Percentiles rank a stretch among this genome's conserved stretches.
Conservation (phyloP, 2,797 vertebrate genomes). For the Spea hammondii region DNA sequence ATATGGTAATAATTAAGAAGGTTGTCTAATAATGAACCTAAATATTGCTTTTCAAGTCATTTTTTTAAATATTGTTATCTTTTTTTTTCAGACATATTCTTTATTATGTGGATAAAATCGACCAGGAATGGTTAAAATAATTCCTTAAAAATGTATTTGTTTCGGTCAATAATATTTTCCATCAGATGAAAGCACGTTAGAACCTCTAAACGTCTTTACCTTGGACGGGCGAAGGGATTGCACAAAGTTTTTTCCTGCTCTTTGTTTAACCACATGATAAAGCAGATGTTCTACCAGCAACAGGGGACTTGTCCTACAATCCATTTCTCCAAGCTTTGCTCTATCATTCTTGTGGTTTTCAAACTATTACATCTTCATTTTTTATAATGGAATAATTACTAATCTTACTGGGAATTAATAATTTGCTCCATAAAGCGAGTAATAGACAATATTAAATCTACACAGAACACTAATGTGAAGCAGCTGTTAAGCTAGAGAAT, state of each 20-base stretch:
- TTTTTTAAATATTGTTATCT: too few relatives aligned
- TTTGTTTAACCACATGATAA: slow-evolving; percentile 65
- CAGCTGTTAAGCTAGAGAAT: slow-evolving; percentile 33
- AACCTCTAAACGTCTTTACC: slow-evolving; percentile 14
- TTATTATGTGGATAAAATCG: too few relatives aligned
- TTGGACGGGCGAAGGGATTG: slow-evolving; percentile 9
- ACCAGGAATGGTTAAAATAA: neutral
- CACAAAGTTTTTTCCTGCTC: slow-evolving; percentile 14
- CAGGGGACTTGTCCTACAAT: slow-evolving; percentile 56
- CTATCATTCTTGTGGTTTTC: slow-evolving; percentile 66
- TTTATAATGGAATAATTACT: slow-evolving; percentile 72
- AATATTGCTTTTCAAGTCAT: too few relatives aligned
- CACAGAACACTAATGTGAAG: slow-evolving; percentile 31
- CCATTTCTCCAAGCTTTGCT: slow-evolving; percentile 61
- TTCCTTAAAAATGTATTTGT: neutral
- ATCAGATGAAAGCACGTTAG: neutral
- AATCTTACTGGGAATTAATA: slow-evolving; percentile 66
- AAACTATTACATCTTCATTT: slow-evolving; percentile 69
- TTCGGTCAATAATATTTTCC: neutral
- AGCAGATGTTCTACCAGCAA: slow-evolving; percentile 64
- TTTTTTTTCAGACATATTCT: too few relatives aligned
- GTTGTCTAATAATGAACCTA: too few relatives aligned
- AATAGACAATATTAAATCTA: slow-evolving; percentile 48
- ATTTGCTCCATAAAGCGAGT: slow-evolving; percentile 66
- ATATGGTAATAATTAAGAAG: too few relatives aligned